Evolutionary conservation across 2,888 invertebrate genomes (phyloP).

Genomic region (Crossocerus cetratus): DNA sequence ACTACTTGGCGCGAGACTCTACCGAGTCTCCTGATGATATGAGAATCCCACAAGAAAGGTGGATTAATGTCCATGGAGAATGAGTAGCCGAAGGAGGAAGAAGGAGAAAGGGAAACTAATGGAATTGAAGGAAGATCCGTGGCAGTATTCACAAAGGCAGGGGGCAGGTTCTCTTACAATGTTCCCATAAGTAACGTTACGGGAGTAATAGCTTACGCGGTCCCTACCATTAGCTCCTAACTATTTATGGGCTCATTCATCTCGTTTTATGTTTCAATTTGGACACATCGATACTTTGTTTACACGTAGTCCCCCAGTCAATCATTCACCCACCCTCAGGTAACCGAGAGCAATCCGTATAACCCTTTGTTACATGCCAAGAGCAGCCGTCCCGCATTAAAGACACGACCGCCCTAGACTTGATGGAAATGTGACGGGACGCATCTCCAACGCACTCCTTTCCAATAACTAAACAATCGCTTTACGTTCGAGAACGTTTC

Average conservation of each 20-base stretch:
- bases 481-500: too few species aligned
- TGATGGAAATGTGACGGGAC: too few species aligned
- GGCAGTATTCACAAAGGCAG: slow-evolving; percentile 43
- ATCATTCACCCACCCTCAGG: slow-evolving; percentile 46
- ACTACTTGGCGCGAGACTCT: too few species aligned
- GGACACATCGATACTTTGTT: slow-evolving; percentile 76
- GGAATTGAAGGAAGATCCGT: slow-evolving; percentile 12
- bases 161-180: slow-evolving; percentile 42
- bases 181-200: slow-evolving; percentile 70
- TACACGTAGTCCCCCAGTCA: slow-evolving; percentile 64
- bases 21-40: too few species aligned
- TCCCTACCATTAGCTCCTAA: slow-evolving; percentile 74
- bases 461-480: too few species aligned
- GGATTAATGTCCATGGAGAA: background rate
- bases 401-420: too few species aligned
- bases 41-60: background rate
- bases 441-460: too few species aligned
- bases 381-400: slow-evolving; percentile 36
- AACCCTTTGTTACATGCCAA: slow-evolving; percentile 63
- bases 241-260: slow-evolving; percentile 74
- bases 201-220: slow-evolving; percentile 74
- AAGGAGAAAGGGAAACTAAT: background rate
- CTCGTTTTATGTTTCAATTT: slow-evolving; percentile 76
- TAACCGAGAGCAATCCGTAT: slow-evolving; percentile 68
- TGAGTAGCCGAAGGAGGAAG: background rate